A percentile compares a stretch with the other conserved stretches of the same genome.
Evolutionary conservation across 1,140 invertebrate species (phyloP).

Genomic region (Drosophila bipectinata): DNA sequence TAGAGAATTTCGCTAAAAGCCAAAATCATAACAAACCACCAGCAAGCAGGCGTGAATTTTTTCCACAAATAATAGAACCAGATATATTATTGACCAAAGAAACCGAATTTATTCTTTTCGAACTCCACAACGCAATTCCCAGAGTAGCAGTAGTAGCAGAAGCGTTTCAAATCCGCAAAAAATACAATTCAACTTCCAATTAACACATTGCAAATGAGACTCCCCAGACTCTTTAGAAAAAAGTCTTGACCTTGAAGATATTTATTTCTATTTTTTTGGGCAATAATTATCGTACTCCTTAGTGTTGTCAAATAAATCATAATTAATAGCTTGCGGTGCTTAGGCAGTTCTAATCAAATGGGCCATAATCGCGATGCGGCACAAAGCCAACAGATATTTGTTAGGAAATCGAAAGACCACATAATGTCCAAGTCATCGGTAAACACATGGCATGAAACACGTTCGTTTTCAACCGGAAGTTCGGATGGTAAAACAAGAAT

Average conservation of each 20-base stretch:
- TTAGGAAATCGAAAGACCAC: conserved; percentile 35
- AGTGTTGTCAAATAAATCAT: conserved; percentile 49
- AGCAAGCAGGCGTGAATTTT: conserved; percentile 16
- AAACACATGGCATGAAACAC: conserved; percentile 65
- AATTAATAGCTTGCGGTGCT: conserved; percentile 29
- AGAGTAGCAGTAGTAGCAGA: neutral
- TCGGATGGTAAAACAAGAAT: conserved; percentile 56
- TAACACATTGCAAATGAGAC: conserved; percentile 43
- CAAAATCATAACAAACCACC: conserved; percentile 4
- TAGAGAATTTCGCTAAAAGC: neutral
- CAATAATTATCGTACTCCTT: conserved; percentile 42
- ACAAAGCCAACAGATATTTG: conserved; percentile 3
- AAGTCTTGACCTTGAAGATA: conserved; percentile 23
- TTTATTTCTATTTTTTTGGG: conserved; percentile 8
- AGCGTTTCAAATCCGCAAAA: conserved; percentile 37
- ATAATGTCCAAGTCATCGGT: conserved; percentile 44
- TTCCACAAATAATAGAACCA: conserved; percentile 34
- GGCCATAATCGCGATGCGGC: conserved; percentile 31
- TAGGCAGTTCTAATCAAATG: conserved; percentile 54
- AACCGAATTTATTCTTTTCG: conserved; percentile 1
- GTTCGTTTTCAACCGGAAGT: conserved; percentile 62
- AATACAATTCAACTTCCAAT: conserved; percentile 28
- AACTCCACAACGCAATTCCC: conserved; percentile 25
- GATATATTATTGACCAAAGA: conserved; percentile 4
- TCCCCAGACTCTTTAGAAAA: conserved; percentile 12